phyloP scores from a whole-genome alignment of 2,113 vertebrate genomes.

The Desmodus rotundus region DNA sequence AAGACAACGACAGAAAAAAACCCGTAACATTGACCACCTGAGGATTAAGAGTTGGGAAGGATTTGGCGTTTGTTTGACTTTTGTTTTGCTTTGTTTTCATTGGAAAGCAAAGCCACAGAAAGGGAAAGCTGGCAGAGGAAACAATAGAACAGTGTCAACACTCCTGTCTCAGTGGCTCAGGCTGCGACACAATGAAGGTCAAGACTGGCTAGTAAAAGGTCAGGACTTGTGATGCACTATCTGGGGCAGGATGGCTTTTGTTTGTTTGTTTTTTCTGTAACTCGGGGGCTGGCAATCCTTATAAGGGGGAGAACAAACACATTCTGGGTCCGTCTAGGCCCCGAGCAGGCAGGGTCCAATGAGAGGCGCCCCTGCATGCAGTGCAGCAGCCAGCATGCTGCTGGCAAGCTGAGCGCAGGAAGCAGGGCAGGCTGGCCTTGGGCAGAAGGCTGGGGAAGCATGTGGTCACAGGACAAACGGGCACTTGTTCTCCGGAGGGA shows the following conservation, averaged over 20 bases:
- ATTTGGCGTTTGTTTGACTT: background rate
- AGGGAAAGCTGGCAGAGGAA: slow-evolving; percentile 33
- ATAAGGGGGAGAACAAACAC: background rate
- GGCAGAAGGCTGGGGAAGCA: background rate
- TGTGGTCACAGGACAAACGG: background rate
- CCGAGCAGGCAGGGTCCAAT: accelerated
- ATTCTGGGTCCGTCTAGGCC: background rate
- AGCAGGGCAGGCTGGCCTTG: background rate
- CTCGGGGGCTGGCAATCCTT: background rate
- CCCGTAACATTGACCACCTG: background rate
- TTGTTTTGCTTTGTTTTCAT: background rate
- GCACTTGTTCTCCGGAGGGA: background rate
- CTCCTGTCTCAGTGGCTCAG: background rate
- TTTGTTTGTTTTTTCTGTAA: background rate
- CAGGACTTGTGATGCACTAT: background rate
- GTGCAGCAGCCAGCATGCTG: background rate
- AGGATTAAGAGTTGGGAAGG: background rate
- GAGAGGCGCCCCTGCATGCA: accelerated
- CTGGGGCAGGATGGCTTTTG: background rate
- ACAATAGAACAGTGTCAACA: background rate
- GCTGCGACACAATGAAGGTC: background rate
- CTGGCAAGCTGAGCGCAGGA: background rate
- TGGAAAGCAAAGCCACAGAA: background rate
- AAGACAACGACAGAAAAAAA: background rate
- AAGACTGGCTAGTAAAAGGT: background rate